phyloP scores from a whole-genome alignment of 2,113 vertebrate species.

The Psammodynastes pulverulentus region DNA sequence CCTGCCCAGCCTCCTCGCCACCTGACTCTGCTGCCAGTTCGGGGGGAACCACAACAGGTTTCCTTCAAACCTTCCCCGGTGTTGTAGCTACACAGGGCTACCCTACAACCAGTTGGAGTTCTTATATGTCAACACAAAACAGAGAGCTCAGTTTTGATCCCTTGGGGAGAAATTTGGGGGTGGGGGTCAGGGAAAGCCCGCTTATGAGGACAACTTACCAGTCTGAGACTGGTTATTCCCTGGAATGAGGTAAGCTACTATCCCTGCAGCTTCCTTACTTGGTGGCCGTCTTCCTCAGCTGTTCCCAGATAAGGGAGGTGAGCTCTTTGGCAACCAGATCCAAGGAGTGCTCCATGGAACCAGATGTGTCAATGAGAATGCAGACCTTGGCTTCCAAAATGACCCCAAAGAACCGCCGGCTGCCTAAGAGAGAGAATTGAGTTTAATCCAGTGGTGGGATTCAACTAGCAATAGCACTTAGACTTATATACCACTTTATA shows the following conservation, averaged over 20 bases:
- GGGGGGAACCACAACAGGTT: too few species aligned
- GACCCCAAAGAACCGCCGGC: constrained; percentile 72
- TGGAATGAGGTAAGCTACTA: background rate
- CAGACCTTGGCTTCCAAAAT: constrained; percentile 77
- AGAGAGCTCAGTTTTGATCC: background rate
- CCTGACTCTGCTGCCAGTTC: too few species aligned
- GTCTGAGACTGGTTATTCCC: background rate
- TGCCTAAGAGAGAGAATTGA: constrained; percentile 66
- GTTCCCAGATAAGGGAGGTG: constrained; percentile 81
- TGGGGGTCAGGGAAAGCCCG: background rate
- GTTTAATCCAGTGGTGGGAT: too few species aligned
- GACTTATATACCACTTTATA: too few species aligned
- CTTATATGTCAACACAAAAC: background rate
- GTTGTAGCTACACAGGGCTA: background rate
- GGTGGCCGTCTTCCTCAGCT: constrained; percentile 68
- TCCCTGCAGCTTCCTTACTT: constrained; percentile 59
- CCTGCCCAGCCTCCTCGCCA: too few species aligned
- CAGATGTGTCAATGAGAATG: constrained; percentile 77
- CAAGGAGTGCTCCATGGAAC: constrained; percentile 73
- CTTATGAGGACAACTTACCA: background rate
- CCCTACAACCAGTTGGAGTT: background rate
- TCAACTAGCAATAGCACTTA: too few species aligned
- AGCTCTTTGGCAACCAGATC: constrained; percentile 66
- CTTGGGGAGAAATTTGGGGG: background rate
- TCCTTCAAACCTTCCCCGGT: background rate